phyloP scores from a whole-genome alignment of 2,113 vertebrate species.

The Lamprologus lemairii region DNA sequence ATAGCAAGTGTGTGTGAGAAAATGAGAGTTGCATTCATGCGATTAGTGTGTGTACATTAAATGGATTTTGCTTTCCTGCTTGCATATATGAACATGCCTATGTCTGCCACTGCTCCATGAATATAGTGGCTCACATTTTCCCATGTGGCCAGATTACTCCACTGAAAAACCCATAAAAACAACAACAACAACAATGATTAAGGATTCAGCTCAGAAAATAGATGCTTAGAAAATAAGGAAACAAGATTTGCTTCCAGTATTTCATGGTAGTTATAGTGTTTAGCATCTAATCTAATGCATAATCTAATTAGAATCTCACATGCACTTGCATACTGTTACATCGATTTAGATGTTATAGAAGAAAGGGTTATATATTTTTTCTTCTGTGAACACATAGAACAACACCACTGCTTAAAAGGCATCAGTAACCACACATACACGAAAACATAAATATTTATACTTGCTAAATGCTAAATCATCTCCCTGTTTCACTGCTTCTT shows the following conservation, averaged over 20 bases:
- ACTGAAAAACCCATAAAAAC: neutral
- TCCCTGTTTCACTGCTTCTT: neutral
- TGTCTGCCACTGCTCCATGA: neutral
- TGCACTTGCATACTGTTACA: neutral
- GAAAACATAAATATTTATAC: neutral
- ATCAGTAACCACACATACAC: neutral
- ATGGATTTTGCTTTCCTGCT: neutral
- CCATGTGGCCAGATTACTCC: conserved; percentile 2
- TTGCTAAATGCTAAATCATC: neutral
- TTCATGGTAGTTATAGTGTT: neutral
- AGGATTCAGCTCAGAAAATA: neutral
- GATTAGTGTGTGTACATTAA: neutral
- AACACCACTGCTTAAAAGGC: neutral
- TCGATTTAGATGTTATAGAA: neutral
- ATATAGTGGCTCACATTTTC: neutral
- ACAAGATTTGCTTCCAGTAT: neutral
- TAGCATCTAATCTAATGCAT: neutral
- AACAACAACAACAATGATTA: neutral
- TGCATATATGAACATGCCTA: neutral
- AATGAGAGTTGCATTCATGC: neutral
- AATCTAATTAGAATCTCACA: neutral
- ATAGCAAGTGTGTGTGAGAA: neutral
- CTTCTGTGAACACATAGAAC: neutral
- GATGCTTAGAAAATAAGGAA: neutral
- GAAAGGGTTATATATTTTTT: neutral